Evolutionary conservation across 2,888 invertebrate species (phyloP).

Genomic region (Mythimna impura): DNA sequence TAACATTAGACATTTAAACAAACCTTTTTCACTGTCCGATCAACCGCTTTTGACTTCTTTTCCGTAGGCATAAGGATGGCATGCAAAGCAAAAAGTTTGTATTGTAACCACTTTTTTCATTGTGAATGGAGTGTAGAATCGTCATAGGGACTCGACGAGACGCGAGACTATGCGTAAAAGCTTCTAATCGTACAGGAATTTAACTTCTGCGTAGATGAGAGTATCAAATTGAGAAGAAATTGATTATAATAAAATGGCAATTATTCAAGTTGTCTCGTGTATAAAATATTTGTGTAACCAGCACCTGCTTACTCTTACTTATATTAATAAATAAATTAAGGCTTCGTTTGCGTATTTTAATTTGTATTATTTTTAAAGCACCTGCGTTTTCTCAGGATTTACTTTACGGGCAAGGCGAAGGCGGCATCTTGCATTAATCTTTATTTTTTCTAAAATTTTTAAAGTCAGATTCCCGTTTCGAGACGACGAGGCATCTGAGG

Average conservation of each 20-base stretch:
- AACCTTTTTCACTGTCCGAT: no score
- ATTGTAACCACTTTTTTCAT: no score
- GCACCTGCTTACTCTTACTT: conserved; percentile 44
- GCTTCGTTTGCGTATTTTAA: conserved; percentile 31
- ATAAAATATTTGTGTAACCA: conserved; percentile 12
- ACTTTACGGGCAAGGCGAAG: neutral
- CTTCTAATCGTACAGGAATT: no score
- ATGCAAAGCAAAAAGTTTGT: no score
- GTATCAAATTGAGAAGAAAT: neutral
- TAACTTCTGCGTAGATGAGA: neutral
- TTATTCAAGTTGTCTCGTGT: conserved; percentile 54
- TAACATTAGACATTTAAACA: no score
- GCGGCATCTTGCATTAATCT: neutral
- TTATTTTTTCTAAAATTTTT: neutral
- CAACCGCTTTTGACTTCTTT: no score
- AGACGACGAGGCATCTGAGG: no score
- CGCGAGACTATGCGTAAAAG: no score
- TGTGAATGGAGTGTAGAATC: no score
- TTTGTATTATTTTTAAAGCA: conserved; percentile 23
- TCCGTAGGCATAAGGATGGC: no score
- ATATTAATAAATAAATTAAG: neutral
- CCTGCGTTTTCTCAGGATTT: conserved; percentile 2
- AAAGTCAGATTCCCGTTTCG: neutral
- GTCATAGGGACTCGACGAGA: no score
- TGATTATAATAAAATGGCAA: neutral